phyloP scores from a whole-genome alignment of 2,797 vertebrate genomes.

The Rhincodon typus region DNA sequence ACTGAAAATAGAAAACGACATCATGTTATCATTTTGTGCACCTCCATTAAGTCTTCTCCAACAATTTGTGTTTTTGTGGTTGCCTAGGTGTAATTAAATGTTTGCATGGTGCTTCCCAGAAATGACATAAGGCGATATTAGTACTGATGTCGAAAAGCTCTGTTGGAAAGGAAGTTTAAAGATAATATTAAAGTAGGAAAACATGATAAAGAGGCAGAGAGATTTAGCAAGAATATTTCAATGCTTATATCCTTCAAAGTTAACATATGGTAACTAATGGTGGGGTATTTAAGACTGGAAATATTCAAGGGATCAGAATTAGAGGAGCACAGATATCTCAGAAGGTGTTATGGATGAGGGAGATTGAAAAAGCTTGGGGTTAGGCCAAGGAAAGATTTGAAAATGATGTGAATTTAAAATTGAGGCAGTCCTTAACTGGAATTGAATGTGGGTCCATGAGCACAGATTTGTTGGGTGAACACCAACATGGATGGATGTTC shows the following conservation, averaged over 20 bases:
- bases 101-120: background rate
- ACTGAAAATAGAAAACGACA: conserved; percentile 50
- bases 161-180: background rate
- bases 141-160: too few relatives aligned
- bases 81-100: background rate
- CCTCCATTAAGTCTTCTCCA: background rate
- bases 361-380: too few relatives aligned
- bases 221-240: background rate
- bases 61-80: background rate
- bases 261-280: background rate
- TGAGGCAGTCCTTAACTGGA: too few relatives aligned
- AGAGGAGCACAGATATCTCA: too few relatives aligned
- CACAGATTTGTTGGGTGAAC: too few relatives aligned
- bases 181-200: background rate
- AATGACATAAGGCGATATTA: background rate
- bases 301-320: too few relatives aligned
- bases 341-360: too few relatives aligned
- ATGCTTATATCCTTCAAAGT: background rate
- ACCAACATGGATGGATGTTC: too few relatives aligned
- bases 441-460: too few relatives aligned
- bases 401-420: too few relatives aligned
- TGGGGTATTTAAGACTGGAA: background rate
- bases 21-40: background rate
- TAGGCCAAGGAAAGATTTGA: too few relatives aligned
- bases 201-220: background rate